These are phyloP conservation scores for Creontiades dilutus DNA, from an alignment of 2,888 invertebrate genomes.

Conservation along the genomic window DNA sequence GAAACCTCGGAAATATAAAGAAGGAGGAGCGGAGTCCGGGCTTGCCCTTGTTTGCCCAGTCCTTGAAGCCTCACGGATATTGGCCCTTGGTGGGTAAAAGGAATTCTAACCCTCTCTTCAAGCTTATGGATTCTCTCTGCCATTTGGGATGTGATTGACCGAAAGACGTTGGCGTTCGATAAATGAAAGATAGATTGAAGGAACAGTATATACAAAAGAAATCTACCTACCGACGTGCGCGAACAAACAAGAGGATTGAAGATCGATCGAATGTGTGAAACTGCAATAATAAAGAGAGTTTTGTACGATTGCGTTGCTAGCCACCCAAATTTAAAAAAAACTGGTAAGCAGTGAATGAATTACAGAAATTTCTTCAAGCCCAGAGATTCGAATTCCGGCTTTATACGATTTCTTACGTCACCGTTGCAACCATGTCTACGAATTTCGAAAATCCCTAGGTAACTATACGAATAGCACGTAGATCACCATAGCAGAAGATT, in stretches of 20 bases:
- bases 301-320: no score
- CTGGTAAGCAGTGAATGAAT: no score
- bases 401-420: no score
- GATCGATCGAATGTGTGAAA: no score
- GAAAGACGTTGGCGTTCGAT: conserved; percentile 7
- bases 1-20: background rate
- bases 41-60: conserved; percentile 14
- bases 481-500: no score
- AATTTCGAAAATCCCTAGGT: no score
- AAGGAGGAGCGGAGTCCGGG: conserved; percentile 1
- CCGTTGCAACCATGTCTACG: no score
- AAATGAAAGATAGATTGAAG: background rate
- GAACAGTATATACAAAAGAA: background rate
- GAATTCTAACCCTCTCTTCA: background rate
- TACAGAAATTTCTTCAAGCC: no score
- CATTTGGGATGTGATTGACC: conserved; percentile 41
- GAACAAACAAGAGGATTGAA: background rate
- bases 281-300: no score
- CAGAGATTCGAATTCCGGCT: no score
- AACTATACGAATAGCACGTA: no score
- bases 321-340: no score
- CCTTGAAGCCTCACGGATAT: conserved; percentile 47
- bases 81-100: conserved; percentile 36
- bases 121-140: background rate
- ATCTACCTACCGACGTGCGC: background rate